Base-by-base conservation (phyloP, 1,140 invertebrate species). In the Megalonaias nervosa region DNA sequence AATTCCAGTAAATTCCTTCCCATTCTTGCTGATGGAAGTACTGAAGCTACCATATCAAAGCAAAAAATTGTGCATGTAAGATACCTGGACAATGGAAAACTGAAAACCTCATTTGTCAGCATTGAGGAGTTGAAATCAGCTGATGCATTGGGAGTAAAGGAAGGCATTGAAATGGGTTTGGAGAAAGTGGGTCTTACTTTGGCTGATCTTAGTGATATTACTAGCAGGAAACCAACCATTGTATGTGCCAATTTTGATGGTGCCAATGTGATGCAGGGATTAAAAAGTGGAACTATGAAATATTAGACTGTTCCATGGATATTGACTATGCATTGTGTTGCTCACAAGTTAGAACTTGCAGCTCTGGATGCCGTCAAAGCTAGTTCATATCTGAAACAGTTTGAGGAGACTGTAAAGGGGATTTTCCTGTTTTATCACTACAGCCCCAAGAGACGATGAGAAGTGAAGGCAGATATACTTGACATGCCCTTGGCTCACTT, bases 21-120 rank as follows among this genome's bases (percentile, higher is more conserved):
- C 2, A 31, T 31, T 31, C 26, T 31, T 31, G 1, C 26, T 31
- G 26, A 31, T 31, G 26, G 26, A 31, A 31, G 61, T 21, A 73
- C 62, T 56, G 71, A 73, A 0, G 48, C 26, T 26, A n/a, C 61
- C 9, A 59, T 73, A 1, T 65, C n/a, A 21, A 61, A 73, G 48
- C 62, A 73, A 66, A 61, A 73, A 57, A 56, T 73, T 38, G 71
- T 73, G 14, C 66, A 73, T 66, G n/a, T 73, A 13, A 73, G 71
- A 26, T 73, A 65, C 55, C 21, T 31, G 26, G 26, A 31, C 26
- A 31, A 31, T 31, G 26, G 26, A 31, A 31, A 31, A 31, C 26
- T 31, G 6, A 73, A 57, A 55, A 73, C 71, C 4, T 6, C 17
- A 9, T 66, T 73, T 5, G 26, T 66, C 57, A 19, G 16, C 15